Conservation (phyloP, 2,888 invertebrate species). For the Caenorhabditis sp. region DNA sequence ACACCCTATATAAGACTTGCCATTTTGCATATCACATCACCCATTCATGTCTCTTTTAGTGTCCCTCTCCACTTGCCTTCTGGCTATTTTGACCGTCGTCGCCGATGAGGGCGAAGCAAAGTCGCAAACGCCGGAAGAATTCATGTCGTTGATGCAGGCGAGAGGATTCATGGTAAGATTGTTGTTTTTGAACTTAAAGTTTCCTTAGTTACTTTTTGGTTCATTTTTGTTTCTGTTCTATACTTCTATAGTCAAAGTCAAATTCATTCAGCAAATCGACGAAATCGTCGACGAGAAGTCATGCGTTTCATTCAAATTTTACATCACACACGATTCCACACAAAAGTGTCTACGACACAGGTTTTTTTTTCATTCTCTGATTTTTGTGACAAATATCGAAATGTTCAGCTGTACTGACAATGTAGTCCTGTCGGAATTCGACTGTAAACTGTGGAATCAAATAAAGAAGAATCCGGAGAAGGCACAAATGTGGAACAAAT, state of each 20-base stretch:
- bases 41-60: slow-evolving; percentile 47
- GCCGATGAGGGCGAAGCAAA: slow-evolving; percentile 9
- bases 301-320: slow-evolving; percentile 43
- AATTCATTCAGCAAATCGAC: slow-evolving; percentile 46
- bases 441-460: slow-evolving; percentile 40
- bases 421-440: slow-evolving; percentile 29
- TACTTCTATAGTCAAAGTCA: not conserved
- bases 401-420: slow-evolving; percentile 41
- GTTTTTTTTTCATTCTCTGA: not conserved
- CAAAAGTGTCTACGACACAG: slow-evolving; percentile 52
- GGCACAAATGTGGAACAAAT: slow-evolving; percentile 23
- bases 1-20: slow-evolving; percentile 41
- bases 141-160: slow-evolving; percentile 47
- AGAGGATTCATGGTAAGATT: slow-evolving; percentile 47
- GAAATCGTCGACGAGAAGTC: slow-evolving; percentile 39
- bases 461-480: slow-evolving; percentile 28
- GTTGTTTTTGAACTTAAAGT: not conserved
- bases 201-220: not conserved
- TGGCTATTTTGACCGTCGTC: slow-evolving; percentile 20
- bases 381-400: not conserved
- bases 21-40: slow-evolving; percentile 50
- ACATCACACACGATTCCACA: slow-evolving; percentile 50
- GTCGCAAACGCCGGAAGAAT: slow-evolving; percentile 33
- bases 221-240: not conserved
- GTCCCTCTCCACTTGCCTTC: slow-evolving; percentile 16